Conservation (phyloP, 2,888 invertebrate genomes). For the Mechanitis mazaeus region DNA sequence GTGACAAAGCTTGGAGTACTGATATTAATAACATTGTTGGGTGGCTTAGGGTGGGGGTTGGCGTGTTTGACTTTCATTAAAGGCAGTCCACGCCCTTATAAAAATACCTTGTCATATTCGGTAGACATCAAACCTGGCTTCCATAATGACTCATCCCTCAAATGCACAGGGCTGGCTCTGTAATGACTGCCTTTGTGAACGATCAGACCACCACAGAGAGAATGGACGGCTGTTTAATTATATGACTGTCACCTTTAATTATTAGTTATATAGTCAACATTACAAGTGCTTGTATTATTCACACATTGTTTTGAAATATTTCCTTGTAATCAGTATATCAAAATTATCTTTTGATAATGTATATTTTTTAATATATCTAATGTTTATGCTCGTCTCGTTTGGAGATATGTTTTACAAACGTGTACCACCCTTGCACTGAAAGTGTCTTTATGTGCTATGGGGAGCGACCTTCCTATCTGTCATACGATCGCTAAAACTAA, state of each 20-base stretch:
- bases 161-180: slow-evolving; percentile 9
- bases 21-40: slow-evolving; percentile 33
- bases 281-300: too few relatives aligned
- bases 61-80: slow-evolving; percentile 72
- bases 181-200: slow-evolving; percentile 16
- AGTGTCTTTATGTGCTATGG: not conserved
- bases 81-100: slow-evolving; percentile 48
- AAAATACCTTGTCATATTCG: slow-evolving; percentile 33
- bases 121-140: slow-evolving; percentile 15
- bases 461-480: not conserved
- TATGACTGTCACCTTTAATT: too few relatives aligned
- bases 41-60: slow-evolving; percentile 46
- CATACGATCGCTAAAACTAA: not conserved
- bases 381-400: too few relatives aligned
- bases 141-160: slow-evolving; percentile 19
- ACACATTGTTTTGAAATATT: too few relatives aligned
- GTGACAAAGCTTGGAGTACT: slow-evolving; percentile 24
- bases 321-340: too few relatives aligned
- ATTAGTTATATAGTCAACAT: too few relatives aligned
- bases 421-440: too few relatives aligned
- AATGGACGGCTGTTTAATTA: slow-evolving; percentile 12
- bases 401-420: too few relatives aligned
- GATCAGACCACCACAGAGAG: slow-evolving; percentile 15
- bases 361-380: too few relatives aligned
- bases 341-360: too few relatives aligned